Conservation (phyloP, 1,140 invertebrate species). For the Dinoponera quadriceps region DNA sequence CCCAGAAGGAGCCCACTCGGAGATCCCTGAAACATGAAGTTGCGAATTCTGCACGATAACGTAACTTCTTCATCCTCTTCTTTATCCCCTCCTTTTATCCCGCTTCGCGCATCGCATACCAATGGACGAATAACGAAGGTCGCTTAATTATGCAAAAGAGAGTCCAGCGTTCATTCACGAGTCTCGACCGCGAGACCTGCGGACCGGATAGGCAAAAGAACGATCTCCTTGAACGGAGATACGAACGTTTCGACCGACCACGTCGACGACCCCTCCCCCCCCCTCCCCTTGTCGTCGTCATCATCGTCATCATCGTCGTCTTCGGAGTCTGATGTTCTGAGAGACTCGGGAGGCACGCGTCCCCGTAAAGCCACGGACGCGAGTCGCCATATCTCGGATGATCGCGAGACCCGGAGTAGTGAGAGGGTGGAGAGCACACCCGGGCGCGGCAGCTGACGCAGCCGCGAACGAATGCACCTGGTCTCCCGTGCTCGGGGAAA, state of each 20-base stretch:
- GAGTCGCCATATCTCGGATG: constrained; percentile 26
- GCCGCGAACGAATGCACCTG: constrained; percentile 68
- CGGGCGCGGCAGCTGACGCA: constrained; percentile 70
- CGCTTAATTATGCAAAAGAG: background rate
- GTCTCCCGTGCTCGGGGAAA: constrained; percentile 60
- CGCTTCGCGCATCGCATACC: background rate
- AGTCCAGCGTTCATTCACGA: background rate
- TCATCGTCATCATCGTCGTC: background rate
- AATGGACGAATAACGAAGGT: background rate
- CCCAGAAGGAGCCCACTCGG: too few species aligned
- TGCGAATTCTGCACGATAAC: too few species aligned
- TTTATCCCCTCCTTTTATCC: too few species aligned
- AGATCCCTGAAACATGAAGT: too few species aligned
- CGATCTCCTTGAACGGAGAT: background rate
- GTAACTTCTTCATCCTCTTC: too few species aligned
- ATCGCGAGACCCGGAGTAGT: constrained; percentile 11
- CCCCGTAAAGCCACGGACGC: background rate
- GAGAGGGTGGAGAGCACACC: constrained; percentile 63
- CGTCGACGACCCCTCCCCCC: too few species aligned
- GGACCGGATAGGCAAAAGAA: constrained; percentile 1
- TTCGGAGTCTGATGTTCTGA: background rate
- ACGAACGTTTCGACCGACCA: background rate
- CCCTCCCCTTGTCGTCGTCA: too few species aligned
- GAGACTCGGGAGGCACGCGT: background rate
- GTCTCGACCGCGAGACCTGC: too few species aligned